Conservation (phyloP, 1,140 invertebrate genomes). For the Pemphigus obesinymphae region DNA sequence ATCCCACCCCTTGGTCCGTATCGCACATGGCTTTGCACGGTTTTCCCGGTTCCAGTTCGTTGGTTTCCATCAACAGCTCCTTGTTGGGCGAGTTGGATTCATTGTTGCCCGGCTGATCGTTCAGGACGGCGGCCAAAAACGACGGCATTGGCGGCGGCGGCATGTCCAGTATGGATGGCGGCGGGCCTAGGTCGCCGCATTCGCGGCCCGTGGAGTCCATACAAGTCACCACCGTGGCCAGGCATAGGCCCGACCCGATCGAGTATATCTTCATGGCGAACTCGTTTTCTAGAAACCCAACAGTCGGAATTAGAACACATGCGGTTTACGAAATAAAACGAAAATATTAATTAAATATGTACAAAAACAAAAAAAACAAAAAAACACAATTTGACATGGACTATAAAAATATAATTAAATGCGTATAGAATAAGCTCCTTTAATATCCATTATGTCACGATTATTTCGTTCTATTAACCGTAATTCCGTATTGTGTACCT, state of each 20-base stretch:
- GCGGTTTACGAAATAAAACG: background rate
- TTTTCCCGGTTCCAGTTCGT: constrained; percentile 22
- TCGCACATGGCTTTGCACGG: constrained; percentile 34
- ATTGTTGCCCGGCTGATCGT: constrained; percentile 1
- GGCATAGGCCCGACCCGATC: background rate
- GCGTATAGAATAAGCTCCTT: background rate
- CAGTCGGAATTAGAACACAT: background rate
- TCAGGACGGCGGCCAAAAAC: constrained; percentile 58
- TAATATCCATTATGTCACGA: background rate
- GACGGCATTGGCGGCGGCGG: constrained; percentile 74
- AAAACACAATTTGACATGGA: too few species aligned
- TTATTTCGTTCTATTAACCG: background rate
- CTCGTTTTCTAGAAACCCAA: background rate
- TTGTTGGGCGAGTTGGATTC: constrained; percentile 25
- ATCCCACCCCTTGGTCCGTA: constrained; percentile 26
- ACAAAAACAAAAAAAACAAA: too few species aligned
- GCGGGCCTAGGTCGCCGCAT: constrained; percentile 64
- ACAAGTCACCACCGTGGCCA: background rate
- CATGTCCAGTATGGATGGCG: constrained; percentile 70
- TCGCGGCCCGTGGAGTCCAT: constrained; percentile 42
- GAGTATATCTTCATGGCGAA: background rate
- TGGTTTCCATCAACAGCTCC: constrained; percentile 16
- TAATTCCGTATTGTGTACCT: background rate
- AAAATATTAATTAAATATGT: too few species aligned
- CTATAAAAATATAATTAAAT: background rate